Evolutionary conservation across 2,113 vertebrate genomes (phyloP).

Genomic region (Arizona elegans): DNA sequence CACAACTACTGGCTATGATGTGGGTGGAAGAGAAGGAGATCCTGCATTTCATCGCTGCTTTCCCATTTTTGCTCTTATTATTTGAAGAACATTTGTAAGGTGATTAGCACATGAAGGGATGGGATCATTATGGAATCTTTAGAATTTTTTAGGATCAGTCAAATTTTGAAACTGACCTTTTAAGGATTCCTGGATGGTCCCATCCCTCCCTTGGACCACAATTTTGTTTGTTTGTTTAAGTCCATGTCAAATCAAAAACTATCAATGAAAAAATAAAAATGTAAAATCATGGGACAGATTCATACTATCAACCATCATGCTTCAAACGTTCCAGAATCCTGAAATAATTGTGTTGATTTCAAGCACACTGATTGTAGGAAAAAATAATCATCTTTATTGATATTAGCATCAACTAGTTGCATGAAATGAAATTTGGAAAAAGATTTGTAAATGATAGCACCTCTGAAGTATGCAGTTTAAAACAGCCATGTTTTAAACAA

Average conservation of each 20-base stretch:
- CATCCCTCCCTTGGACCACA: neutral
- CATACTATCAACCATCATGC: neutral
- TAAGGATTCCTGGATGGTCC: neutral
- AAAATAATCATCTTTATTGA: neutral
- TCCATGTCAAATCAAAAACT: neutral
- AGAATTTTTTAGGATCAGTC: neutral
- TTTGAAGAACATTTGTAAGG: neutral
- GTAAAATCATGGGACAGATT: neutral
- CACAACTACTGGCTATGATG: neutral
- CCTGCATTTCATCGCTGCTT: neutral
- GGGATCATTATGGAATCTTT: neutral
- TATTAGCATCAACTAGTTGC: neutral
- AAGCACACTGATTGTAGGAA: neutral
- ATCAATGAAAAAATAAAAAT: neutral
- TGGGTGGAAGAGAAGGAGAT: neutral
- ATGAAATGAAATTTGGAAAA: neutral
- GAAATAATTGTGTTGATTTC: neutral
- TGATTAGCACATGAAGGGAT: neutral
- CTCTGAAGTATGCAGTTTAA: neutral
- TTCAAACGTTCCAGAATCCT: neutral
- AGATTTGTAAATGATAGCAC: neutral
- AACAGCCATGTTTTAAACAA: neutral
- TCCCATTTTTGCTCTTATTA: neutral
- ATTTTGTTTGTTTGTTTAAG: neutral
- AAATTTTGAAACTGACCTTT: neutral